phyloP scores from a whole-genome alignment of 1,140 invertebrate genomes.

The Pentalonia nigronervosa region DNA sequence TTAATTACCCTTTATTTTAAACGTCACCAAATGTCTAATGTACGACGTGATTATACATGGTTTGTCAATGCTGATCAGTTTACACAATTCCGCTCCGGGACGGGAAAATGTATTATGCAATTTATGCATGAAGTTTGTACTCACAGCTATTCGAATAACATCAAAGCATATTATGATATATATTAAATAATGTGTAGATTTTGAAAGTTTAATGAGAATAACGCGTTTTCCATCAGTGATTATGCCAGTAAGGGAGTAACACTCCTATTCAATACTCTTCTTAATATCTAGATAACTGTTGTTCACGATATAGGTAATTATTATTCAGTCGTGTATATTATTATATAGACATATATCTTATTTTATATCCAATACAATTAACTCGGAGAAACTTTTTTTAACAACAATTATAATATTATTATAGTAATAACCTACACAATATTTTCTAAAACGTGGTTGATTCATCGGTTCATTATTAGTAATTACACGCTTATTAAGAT shows the following conservation, averaged over 20 bases:
- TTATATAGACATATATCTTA: no score
- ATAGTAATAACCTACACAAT: background rate
- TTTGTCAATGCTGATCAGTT: background rate
- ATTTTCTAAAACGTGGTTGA: background rate
- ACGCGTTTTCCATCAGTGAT: background rate
- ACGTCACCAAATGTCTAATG: background rate
- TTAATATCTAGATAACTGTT: background rate
- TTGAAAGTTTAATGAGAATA: background rate
- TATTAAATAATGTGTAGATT: background rate
- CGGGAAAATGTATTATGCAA: background rate
- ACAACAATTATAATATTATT: background rate
- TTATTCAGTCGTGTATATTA: background rate
- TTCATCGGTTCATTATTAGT: background rate
- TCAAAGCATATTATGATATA: background rate
- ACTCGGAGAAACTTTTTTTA: background rate
- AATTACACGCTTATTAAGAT: no score
- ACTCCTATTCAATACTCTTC: background rate
- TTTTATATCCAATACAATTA: background rate
- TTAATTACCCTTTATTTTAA: background rate
- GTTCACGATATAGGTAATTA: no score
- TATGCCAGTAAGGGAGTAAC: background rate
- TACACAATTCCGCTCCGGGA: background rate
- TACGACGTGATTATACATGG: background rate
- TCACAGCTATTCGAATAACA: background rate
- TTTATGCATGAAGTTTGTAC: background rate